These are phyloP conservation scores for Drosophila punjabiensis DNA, from an alignment of 1,140 invertebrate genomes.

Conservation along the genomic window DNA sequence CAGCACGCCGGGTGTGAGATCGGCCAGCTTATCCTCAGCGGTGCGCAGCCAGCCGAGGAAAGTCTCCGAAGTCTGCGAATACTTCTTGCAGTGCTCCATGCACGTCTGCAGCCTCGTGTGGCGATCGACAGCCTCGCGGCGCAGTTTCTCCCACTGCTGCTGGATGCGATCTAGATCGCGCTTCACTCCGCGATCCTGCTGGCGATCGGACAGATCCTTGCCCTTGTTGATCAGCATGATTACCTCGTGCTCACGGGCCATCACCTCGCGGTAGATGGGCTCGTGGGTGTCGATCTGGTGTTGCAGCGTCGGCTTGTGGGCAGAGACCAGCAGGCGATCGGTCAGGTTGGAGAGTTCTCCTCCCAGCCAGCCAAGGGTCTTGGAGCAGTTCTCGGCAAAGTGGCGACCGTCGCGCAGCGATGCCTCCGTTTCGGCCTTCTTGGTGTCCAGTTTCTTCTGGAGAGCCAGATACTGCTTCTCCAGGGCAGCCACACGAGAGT, in stretches of 20 bases:
- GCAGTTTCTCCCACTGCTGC: constrained; percentile 95
- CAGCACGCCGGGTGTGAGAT: constrained; percentile 92
- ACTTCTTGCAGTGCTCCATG: constrained; percentile 96
- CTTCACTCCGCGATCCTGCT: constrained; percentile 87
- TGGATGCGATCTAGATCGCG: constrained; percentile 95
- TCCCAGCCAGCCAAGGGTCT: constrained; percentile 95
- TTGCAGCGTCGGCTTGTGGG: constrained; percentile 92
- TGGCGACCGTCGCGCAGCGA: constrained; percentile 93
- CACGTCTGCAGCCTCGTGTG: constrained; percentile 94
- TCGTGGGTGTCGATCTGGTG: constrained; percentile 95
- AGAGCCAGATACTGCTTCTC: constrained; percentile 94
- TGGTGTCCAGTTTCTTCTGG: constrained; percentile 95
- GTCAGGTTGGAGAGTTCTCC: constrained; percentile 91
- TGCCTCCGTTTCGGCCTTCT: constrained; percentile 95
- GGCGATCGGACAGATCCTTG: constrained; percentile 89
- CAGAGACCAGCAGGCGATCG: constrained; percentile 93
- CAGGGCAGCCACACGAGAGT: constrained; percentile 93
- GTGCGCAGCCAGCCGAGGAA: constrained; percentile 95
- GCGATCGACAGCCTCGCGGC: constrained; percentile 93
- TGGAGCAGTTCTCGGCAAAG: constrained; percentile 93
- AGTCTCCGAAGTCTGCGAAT: constrained; percentile 92
- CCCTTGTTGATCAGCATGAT: constrained; percentile 98
- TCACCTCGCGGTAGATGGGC: constrained; percentile 94
- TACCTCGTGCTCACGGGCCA: constrained; percentile 96
- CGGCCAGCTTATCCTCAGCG: constrained; percentile 93